Conservation (phyloP, 1,140 invertebrate genomes). For the Atta colombica region DNA sequence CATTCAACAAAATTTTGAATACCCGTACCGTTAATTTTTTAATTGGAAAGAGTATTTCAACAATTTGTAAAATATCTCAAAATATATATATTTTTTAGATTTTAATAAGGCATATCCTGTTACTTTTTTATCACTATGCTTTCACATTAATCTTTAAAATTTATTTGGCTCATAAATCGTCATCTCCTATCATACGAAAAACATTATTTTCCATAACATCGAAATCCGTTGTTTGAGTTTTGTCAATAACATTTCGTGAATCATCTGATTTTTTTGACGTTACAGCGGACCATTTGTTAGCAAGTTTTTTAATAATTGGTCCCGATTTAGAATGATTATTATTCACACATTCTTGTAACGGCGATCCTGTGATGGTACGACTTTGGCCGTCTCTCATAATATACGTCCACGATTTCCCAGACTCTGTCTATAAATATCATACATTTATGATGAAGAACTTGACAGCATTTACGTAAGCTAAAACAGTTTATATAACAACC, state of each 20-base stretch:
- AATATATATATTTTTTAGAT: constrained; percentile 26
- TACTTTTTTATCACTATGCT: neutral
- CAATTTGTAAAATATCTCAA: constrained; percentile 35
- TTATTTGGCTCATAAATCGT: constrained; percentile 90
- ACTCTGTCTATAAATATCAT: constrained; percentile 71
- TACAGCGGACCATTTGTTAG: constrained; percentile 83
- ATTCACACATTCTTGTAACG: constrained; percentile 75
- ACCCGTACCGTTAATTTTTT: neutral
- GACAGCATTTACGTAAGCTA: constrained; percentile 55
- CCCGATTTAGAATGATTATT: constrained; percentile 79
- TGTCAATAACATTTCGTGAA: constrained; percentile 83
- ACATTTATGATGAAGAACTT: constrained; percentile 64
- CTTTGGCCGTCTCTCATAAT: constrained; percentile 88
- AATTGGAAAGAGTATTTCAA: constrained; percentile 28
- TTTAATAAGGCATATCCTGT: constrained; percentile 44
- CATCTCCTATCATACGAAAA: constrained; percentile 96
- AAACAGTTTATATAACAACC: constrained; percentile 75
- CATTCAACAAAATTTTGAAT: constrained; percentile 41
- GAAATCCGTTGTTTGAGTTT: constrained; percentile 88
- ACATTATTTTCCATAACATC: constrained; percentile 94
- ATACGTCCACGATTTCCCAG: constrained; percentile 86
- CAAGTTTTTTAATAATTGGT: constrained; percentile 85
- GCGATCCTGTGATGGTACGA: constrained; percentile 79
- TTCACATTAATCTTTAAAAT: neutral
- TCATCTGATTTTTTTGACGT: constrained; percentile 82